These are phyloP conservation scores for Criorhina ranunculi DNA, from an alignment of 2,888 invertebrate genomes.

Conservation along the genomic window DNA sequence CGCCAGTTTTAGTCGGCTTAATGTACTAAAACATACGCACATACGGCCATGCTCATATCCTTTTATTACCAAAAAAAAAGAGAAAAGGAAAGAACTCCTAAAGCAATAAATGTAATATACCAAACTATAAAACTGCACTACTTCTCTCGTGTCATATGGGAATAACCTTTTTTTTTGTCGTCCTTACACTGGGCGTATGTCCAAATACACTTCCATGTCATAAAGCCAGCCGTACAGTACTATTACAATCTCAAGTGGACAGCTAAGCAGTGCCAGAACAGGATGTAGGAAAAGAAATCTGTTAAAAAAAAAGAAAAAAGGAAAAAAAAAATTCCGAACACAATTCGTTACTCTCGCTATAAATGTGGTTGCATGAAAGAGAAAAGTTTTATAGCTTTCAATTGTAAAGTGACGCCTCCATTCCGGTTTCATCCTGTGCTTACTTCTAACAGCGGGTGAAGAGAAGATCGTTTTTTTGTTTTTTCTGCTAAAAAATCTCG, in stretches of 20 bases:
- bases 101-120: conserved; percentile 63
- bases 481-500: conserved; percentile 43
- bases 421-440: conserved; percentile 46
- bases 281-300: not conserved
- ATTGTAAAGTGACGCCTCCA: conserved; percentile 79
- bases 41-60: conserved; percentile 37
- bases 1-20: conserved; percentile 26
- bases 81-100: conserved; percentile 27
- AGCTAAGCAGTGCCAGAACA: conserved; percentile 29
- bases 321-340: conserved; percentile 49
- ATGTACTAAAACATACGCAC: not conserved
- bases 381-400: conserved; percentile 80
- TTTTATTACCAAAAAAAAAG: conserved; percentile 62
- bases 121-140: conserved; percentile 63
- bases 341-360: conserved; percentile 58
- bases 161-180: conserved; percentile 47
- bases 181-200: conserved; percentile 41
- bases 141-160: conserved; percentile 61
- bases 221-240: conserved; percentile 52
- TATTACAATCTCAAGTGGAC: conserved; percentile 48
- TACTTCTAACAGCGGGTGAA: conserved; percentile 2
- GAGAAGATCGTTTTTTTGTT: conserved; percentile 4
- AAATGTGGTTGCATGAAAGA: conserved; percentile 78
- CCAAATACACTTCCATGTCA: conserved; percentile 62
- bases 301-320: conserved; percentile 14